phyloP scores from a whole-genome alignment of 1,140 invertebrate genomes.

The Drosophila hydei region DNA sequence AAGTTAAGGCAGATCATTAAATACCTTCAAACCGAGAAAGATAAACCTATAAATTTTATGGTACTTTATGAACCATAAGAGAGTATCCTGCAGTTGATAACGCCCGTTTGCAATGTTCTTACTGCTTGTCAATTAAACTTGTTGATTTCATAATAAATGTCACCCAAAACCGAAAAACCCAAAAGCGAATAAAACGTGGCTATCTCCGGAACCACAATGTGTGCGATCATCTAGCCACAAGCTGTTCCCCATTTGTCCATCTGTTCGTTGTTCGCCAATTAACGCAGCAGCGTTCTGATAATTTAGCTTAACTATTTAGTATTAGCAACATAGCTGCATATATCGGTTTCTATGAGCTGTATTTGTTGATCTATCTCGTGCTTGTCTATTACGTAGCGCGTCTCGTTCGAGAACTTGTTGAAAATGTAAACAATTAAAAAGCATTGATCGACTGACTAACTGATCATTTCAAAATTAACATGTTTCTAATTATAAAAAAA shows the following conservation, averaged over 20 bases:
- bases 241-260: slow-evolving; percentile 22
- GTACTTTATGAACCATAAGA: too few species aligned
- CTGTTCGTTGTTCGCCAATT: slow-evolving; percentile 58
- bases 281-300: slow-evolving; percentile 60
- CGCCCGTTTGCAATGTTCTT: too few species aligned
- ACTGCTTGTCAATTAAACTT: too few species aligned
- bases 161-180: slow-evolving; percentile 17
- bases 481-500: slow-evolving; percentile 57
- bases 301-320: slow-evolving; percentile 55
- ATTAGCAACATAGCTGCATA: neutral
- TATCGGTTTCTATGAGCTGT: slow-evolving; percentile 14
- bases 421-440: slow-evolving; percentile 59
- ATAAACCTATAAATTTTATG: too few species aligned
- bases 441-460: slow-evolving; percentile 59
- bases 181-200: neutral
- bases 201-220: neutral
- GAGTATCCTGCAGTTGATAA: too few species aligned
- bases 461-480: slow-evolving; percentile 48
- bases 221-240: slow-evolving; percentile 19
- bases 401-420: slow-evolving; percentile 52
- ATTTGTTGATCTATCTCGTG: neutral
- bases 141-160: slow-evolving; percentile 10
- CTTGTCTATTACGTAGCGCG: slow-evolving; percentile 50
- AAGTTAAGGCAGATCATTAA: too few species aligned
- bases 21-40: too few species aligned